Base-by-base conservation (phyloP, 2,113 vertebrate species). In the Pithys albifrons region DNA sequence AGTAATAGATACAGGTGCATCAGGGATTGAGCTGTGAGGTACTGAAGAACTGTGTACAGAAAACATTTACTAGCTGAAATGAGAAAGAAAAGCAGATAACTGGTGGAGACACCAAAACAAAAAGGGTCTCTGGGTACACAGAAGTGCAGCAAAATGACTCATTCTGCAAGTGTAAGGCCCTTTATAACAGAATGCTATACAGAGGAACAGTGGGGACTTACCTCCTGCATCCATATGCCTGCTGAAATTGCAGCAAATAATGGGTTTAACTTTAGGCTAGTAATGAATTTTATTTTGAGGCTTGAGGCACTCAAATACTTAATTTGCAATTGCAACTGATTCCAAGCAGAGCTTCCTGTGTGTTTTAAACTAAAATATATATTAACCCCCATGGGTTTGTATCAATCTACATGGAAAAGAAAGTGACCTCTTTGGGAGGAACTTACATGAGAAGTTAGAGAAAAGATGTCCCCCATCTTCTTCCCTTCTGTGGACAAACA, bases 1-100 rank as follows among this genome's bases (percentile, higher is more conserved):
- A 31, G 16, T 17, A 31, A 9, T 19, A 64, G 48, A 22, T 6
- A 4, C 3, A 59, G 43, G 35, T 20, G 10, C 0, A 0, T 12
- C 45, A 57, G 54, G 18, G 28, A 15, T 4, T 39, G 54, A 64
- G 12, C 27, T 76, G 8, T 65, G 49, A 55, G 6, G 8, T 57
- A 48, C 35, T 12, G 25, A 85, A 71, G 43, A 67, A 20, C 2
- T 67, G 22, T 31, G 35, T 10, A 65, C 51, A 24, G 12, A 85
- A 82, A 72, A 65, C 12, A 1, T 31, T 71, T 54, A 13, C 67
- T 58, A n/a, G 7, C 12, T 75, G n/a, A 71, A 78, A 78, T 31
- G 11, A 46, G 31, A 74, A 80, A 52, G 15, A 37, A 41, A 71
- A 59, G 3, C 20, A 54, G 19, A 16, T 2, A 69, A 10, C 16